A percentile compares a stretch with the other conserved stretches of the same genome.
phyloP scores from a whole-genome alignment of 2,113 vertebrate species.

The Amphiprion ocellaris region DNA sequence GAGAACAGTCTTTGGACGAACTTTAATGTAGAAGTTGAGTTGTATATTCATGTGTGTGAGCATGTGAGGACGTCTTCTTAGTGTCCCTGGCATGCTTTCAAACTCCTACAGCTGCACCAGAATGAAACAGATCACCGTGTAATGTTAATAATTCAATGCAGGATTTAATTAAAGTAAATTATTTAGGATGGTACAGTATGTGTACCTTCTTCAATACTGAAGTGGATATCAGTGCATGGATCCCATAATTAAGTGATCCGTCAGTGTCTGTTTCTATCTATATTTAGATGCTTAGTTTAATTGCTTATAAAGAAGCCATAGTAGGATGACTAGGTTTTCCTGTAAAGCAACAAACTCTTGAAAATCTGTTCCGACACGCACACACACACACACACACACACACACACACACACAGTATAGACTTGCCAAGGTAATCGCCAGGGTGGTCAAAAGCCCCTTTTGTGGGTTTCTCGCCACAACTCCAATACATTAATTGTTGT shows the following conservation, averaged over 20 bases:
- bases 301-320: not conserved
- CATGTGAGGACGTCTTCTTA: not conserved
- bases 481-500: constrained; percentile 18
- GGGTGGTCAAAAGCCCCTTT: not conserved
- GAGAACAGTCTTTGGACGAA: constrained; percentile 31
- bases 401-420: no score
- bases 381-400: no score
- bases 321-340: not conserved
- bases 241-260: not conserved
- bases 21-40: constrained; percentile 4
- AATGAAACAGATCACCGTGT: not conserved
- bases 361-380: not conserved
- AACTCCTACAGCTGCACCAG: not conserved
- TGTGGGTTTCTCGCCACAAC: not conserved
- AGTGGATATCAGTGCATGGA: not conserved
- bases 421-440: not conserved
- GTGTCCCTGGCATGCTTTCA: constrained; percentile 10
- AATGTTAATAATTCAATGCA: constrained; percentile 35
- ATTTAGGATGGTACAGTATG: constrained; percentile 19
- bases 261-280: not conserved
- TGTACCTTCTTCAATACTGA: constrained; percentile 9
- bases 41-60: not conserved
- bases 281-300: not conserved
- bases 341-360: constrained; percentile 5
- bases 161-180: constrained; percentile 46